These are phyloP conservation scores for Geotrupes spiniger DNA, from an alignment of 2,888 invertebrate genomes.

Conservation along the genomic window DNA sequence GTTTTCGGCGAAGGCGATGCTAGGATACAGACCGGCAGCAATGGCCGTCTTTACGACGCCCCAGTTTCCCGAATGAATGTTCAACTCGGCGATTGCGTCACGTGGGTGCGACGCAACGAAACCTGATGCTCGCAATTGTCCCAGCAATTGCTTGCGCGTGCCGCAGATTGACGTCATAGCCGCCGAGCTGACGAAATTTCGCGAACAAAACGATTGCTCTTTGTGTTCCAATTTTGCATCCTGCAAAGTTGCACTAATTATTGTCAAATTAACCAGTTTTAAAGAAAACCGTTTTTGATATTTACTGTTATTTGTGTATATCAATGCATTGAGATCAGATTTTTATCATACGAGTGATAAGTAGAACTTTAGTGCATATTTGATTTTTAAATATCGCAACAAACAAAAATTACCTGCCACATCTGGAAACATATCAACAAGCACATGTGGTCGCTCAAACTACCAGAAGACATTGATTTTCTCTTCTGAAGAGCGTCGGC, in stretches of 20 bases:
- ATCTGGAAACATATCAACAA: slow-evolving; percentile 76
- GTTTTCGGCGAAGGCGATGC: slow-evolving; percentile 59
- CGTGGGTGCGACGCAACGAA: slow-evolving; percentile 65
- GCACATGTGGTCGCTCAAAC: slow-evolving; percentile 88
- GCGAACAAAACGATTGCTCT: slow-evolving; percentile 69
- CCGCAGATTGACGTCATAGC: slow-evolving; percentile 90
- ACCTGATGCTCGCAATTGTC: slow-evolving; percentile 73
- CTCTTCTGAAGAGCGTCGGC: slow-evolving; percentile 60
- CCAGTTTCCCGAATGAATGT: slow-evolving; percentile 83
- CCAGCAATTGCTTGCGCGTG: slow-evolving; percentile 78
- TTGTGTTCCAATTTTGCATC: slow-evolving; percentile 60
- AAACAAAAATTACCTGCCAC: slow-evolving; percentile 53
- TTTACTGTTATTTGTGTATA: too few relatives aligned
- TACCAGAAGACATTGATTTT: slow-evolving; percentile 69
- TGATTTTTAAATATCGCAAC: too few relatives aligned
- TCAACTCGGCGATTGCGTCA: slow-evolving; percentile 74
- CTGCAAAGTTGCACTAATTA: too few relatives aligned
- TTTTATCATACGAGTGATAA: too few relatives aligned
- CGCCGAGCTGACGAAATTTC: slow-evolving; percentile 73
- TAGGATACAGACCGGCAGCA: slow-evolving; percentile 87
- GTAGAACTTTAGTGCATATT: too few relatives aligned
- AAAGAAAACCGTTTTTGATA: too few relatives aligned
- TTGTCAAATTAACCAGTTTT: too few relatives aligned
- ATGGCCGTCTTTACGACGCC: slow-evolving; percentile 88
- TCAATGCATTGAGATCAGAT: too few relatives aligned